phyloP scores from a whole-genome alignment of 2,113 vertebrate species.

The Phaetusa simplex region DNA sequence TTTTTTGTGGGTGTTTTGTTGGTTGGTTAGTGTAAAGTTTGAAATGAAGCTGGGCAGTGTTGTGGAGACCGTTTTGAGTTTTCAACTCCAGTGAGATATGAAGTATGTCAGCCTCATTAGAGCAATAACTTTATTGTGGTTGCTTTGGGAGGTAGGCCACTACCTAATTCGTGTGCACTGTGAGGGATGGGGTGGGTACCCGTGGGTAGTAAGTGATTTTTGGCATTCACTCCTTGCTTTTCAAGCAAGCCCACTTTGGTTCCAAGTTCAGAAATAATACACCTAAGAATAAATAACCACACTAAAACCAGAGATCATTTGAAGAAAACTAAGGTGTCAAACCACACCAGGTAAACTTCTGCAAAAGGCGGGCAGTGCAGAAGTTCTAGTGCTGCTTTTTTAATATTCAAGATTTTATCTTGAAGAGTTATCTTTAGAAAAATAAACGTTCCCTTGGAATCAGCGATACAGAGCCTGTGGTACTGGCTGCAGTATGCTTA shows the following conservation, averaged over 20 bases:
- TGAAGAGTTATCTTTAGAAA: not conserved
- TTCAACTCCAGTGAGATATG: not conserved
- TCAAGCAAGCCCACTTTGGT: not conserved
- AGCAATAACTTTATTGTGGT: not conserved
- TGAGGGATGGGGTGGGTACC: not conserved
- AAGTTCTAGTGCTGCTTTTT: not conserved
- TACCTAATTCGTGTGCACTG: not conserved
- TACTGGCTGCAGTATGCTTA: not conserved
- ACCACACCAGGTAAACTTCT: conserved; percentile 18
- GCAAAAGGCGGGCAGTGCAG: not conserved
- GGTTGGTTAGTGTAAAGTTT: not conserved
- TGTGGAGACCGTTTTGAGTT: rapidly evolving
- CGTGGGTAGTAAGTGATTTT: not conserved
- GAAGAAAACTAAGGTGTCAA: not conserved
- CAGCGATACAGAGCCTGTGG: not conserved
- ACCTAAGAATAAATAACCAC: conserved; percentile 38
- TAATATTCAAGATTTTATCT: not conserved
- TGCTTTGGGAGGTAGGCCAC: not conserved
- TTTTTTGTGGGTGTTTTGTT: not conserved
- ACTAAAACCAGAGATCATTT: not conserved
- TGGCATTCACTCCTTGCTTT: not conserved
- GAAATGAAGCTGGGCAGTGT: not conserved
- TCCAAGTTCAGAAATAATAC: not conserved
- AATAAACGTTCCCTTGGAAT: conserved; percentile 13
- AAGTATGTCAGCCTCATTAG: not conserved